A percentile compares a stretch with the other conserved stretches of the same genome.
These are phyloP conservation scores for Onychorhynchus coronatus DNA, from an alignment of 2,113 vertebrate species.

Conservation along the genomic window DNA sequence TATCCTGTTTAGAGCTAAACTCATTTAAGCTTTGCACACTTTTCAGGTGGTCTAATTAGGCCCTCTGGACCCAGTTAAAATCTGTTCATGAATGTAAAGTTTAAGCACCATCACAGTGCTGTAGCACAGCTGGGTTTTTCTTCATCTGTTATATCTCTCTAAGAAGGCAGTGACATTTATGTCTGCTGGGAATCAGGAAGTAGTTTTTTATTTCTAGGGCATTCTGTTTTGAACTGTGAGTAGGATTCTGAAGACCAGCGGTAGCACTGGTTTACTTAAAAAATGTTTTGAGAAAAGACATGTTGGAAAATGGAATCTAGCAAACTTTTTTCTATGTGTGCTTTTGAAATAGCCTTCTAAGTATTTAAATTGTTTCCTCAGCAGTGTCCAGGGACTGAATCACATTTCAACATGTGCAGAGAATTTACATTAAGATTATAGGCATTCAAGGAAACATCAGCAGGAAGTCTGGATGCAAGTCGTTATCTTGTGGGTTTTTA, in stretches of 20 bases:
- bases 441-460: neutral
- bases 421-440: neutral
- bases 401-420: neutral
- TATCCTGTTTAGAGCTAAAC: neutral
- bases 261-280: neutral
- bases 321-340: neutral
- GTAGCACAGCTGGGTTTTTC: neutral
- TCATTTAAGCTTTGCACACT: neutral
- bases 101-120: neutral
- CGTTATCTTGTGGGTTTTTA: neutral
- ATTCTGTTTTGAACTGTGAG: neutral
- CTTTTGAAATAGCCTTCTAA: neutral
- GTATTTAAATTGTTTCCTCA: neutral
- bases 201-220: neutral
- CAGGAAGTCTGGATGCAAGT: neutral
- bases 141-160: neutral
- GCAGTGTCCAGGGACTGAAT: neutral
- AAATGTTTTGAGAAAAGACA: neutral
- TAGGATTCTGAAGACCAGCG: neutral
- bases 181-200: neutral
- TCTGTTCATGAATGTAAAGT: neutral
- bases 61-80: constrained; percentile 16
- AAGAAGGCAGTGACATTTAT: neutral
- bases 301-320: neutral
- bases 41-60: constrained; percentile 1